Base-by-base conservation (phyloP, 2,888 invertebrate genomes). In the Diarsia mendica region DNA sequence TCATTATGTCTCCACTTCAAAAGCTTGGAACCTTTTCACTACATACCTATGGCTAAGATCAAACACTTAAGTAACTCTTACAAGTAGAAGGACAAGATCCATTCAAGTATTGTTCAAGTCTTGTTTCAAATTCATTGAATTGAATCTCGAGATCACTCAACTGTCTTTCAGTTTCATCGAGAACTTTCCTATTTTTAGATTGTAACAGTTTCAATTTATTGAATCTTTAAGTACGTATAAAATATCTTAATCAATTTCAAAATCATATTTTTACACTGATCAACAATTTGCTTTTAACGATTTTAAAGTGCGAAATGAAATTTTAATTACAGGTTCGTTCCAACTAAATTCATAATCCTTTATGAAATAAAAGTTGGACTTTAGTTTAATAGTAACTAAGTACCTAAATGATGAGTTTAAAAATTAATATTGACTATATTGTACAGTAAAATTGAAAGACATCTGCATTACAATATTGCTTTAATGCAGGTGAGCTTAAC, bases 71-170 rank as follows among this genome's bases (percentile, higher is more conserved):
- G 63, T 66, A 55, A 71, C 64, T 67, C 74, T 66, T 39, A 73
- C 44, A 70, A 78, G 77, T 75, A 28, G 66, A 76, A 64, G 80
- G 75, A 76, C 65, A 72, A 53, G 68, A 64, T 64, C 66, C 60
- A 28, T 69, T 68, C 66, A 67, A 77, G 74, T 51, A 73, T 76
- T 64, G 39, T 77, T 67, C 44, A 55, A 73, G 67, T 72, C 58
- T 77, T 82, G 75, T 83, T 86, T 79, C 73, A 80, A 82, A 85
- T 64, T 64, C 85, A 82, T 61, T 80, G 72, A 82, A 80, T 69
- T 83, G 64, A 79, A 67, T 76, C 83, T 77, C 60, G 68, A 69
- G 61, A 61, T 55, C 33, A 58, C 75, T 39, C 3, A 39, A 73
- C 53, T 28, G 20, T 51, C 20, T 33, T 55, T 33, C 23, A 28